These are phyloP conservation scores for Brachyopa scutellaris DNA, from an alignment of 2,888 invertebrate species.

Conservation along the genomic window DNA sequence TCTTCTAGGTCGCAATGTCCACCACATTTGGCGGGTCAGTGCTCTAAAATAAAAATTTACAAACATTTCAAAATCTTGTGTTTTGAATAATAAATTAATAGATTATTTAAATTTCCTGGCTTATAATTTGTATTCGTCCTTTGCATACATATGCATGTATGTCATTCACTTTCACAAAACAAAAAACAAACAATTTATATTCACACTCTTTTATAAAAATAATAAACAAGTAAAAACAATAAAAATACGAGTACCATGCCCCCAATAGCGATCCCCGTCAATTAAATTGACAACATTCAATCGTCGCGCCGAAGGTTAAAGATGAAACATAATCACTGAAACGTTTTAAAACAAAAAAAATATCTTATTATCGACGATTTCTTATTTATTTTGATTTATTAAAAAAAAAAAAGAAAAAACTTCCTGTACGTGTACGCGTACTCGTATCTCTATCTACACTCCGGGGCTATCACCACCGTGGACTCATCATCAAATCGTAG, in stretches of 20 bases:
- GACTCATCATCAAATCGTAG: constrained; percentile 30
- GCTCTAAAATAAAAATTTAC: too few relatives aligned
- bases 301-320: constrained; percentile 34
- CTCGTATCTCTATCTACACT: background rate
- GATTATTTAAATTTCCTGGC: too few relatives aligned
- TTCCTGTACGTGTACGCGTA: background rate
- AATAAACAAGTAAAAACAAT: too few relatives aligned
- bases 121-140: too few relatives aligned
- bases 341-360: background rate
- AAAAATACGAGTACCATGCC: constrained; percentile 25
- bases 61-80: too few relatives aligned
- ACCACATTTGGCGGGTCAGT: too few relatives aligned
- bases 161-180: too few relatives aligned
- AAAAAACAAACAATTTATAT: too few relatives aligned
- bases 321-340: constrained; percentile 16
- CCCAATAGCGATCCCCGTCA: constrained; percentile 39
- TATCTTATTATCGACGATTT: background rate
- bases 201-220: background rate
- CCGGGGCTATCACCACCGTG: constrained; percentile 26
- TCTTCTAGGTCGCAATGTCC: too few relatives aligned
- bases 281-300: constrained; percentile 18
- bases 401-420: background rate
- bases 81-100: too few relatives aligned
- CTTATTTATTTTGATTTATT: too few relatives aligned
- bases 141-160: too few relatives aligned